A percentile compares a stretch with the other conserved stretches of the same genome.
Evolutionary conservation across 2,888 invertebrate genomes (phyloP).

Genomic region (Protonemura montana): DNA sequence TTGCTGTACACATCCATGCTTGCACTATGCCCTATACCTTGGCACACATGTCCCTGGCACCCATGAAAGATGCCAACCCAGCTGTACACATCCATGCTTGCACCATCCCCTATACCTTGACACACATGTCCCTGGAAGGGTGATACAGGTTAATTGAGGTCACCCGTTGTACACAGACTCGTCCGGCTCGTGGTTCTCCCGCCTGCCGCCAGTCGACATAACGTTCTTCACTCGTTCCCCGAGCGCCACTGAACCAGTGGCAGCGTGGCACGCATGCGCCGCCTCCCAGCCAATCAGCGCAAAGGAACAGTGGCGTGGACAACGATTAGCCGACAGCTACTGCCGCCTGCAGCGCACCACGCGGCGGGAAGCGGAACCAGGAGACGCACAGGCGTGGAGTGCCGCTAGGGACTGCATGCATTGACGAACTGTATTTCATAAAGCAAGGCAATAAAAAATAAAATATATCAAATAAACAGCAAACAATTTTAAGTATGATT

Average conservation of each 20-base stretch:
- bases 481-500: no score
- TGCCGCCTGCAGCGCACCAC: neutral
- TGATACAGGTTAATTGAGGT: no score
- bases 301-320: neutral
- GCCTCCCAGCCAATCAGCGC: neutral
- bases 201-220: neutral
- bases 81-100: no score
- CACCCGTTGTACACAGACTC: neutral
- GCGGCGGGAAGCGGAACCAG: neutral
- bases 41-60: no score
- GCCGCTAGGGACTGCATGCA: neutral
- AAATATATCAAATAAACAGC: no score
- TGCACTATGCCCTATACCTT: no score
- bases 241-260: neutral
- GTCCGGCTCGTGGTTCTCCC: neutral
- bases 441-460: no score
- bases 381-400: neutral
- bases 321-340: neutral
- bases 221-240: neutral
- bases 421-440: no score
- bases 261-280: neutral
- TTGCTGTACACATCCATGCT: no score
- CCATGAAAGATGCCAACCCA: no score
- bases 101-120: no score
- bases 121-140: no score